Evolutionary conservation across 2,797 vertebrate genomes (phyloP).

Genomic region (Sebastes umbrosus): DNA sequence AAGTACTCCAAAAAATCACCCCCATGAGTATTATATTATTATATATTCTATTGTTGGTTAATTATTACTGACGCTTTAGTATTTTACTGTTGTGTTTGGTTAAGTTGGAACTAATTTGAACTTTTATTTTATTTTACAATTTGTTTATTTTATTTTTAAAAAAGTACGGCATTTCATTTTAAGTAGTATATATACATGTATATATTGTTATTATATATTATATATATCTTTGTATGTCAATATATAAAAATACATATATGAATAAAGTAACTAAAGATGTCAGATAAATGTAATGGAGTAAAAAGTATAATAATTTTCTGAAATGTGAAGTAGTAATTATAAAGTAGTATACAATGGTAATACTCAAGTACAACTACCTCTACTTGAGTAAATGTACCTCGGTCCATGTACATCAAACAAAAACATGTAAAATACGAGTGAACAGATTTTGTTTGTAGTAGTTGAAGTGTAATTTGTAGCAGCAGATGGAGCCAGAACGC

Average conservation of each 20-base stretch:
- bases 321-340: background rate
- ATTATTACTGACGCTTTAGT: background rate
- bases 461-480: background rate
- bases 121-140: no score
- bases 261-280: background rate
- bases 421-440: background rate
- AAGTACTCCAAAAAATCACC: no score
- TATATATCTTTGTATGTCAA: no score
- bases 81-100: no score
- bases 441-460: background rate
- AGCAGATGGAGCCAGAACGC: conserved; percentile 38
- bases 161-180: background rate
- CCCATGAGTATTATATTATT: no score
- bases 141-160: background rate
- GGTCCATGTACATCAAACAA: background rate
- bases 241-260: background rate
- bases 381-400: no score
- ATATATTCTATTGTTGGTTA: background rate
- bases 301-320: no score
- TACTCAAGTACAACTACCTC: no score
- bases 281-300: background rate
- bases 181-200: background rate
- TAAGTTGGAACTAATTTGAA: no score
- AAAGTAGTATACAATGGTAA: background rate
- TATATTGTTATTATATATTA: background rate